Base-by-base conservation (phyloP, 2,797 vertebrate genomes). In the Sternarchorhynchus goeldii region DNA sequence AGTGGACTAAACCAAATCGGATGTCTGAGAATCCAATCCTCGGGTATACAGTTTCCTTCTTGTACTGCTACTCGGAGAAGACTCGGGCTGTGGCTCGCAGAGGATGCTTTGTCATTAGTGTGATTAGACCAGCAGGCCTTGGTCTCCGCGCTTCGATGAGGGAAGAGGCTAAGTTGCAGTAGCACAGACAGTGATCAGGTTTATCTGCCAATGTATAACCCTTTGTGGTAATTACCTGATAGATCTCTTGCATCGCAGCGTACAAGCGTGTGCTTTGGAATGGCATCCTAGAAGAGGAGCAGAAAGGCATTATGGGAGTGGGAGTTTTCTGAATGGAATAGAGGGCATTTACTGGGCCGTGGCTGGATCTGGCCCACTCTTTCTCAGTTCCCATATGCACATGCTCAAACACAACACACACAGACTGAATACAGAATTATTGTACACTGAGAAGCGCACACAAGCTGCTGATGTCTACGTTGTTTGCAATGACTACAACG, bases 301-400 rank as follows among this genome's bases (percentile, higher is more conserved):
- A 65, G 81, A 74, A 53, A 66, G 69, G 83, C 71, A 80, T 75
- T 72, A 81, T 81, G 76, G 70, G 58, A 79, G 17, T 29, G 6
- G 29, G 55, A 67, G 12, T 34, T 72, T 70, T 81, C 77, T 71
- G 32, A 62, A 78, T 85, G 76, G 78, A 87, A 85, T 82, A 53
- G 32, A 6, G 78, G 78, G 75, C 67, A 50, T 89, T 87, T 87
- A 86, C 84, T 82, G 45, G 67, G 81, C 77, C 80, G 18, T 0
- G 18, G 59, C 58, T 79, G 77, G 45, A 62, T 71, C 31, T 20
- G 39, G 64, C 75, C 60, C 29, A 20, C 56, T 39, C 29, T 55
- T 20, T 60, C 55, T 56, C 32, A 64, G 59, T 72, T 82, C 77
- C 73, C 29, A 59, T 67, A 56, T 58, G 60, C 55, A 59, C 20